phyloP scores from a whole-genome alignment of 2,888 invertebrate genomes.

The Yponomeuta sedellus region DNA sequence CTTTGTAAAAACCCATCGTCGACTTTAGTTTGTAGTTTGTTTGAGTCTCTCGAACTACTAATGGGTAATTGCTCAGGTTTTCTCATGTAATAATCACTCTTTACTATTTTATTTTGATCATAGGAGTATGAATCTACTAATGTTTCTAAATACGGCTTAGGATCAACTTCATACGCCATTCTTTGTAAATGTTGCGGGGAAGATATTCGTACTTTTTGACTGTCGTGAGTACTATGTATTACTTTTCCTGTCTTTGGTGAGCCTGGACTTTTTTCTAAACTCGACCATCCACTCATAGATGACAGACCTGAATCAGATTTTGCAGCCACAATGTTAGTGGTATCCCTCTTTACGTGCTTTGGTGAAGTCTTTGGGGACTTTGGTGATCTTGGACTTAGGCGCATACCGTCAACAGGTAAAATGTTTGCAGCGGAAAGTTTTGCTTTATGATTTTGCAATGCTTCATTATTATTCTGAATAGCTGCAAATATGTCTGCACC shows the following conservation, averaged over 20 bases:
- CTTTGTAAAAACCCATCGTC: conserved; percentile 25
- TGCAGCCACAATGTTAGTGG: conserved; percentile 80
- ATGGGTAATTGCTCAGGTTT: conserved; percentile 36
- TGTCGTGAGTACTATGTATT: conserved; percentile 53
- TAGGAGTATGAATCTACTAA: conserved; percentile 71
- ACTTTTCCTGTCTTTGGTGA: conserved; percentile 81
- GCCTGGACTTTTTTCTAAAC: conserved; percentile 89
- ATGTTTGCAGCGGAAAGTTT: conserved; percentile 49
- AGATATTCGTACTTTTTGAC: conserved; percentile 57
- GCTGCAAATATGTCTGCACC: conserved; percentile 68
- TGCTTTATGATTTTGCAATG: conserved; percentile 38
- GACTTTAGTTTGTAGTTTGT: conserved; percentile 47
- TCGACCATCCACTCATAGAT: conserved; percentile 92
- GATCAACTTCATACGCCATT: conserved; percentile 54
- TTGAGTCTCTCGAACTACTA: conserved; percentile 37
- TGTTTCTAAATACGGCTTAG: conserved; percentile 74
- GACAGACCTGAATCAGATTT: conserved; percentile 92
- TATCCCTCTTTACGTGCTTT: conserved; percentile 79
- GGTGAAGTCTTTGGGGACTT: conserved; percentile 85
- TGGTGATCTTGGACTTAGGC: conserved; percentile 82
- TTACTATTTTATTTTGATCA: conserved; percentile 42
- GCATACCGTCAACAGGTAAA: conserved; percentile 62
- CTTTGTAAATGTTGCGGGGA: conserved; percentile 61
- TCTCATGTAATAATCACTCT: conserved; percentile 49
- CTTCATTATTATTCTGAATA: conserved; percentile 54